Conservation (phyloP, 2,797 vertebrate genomes). For the Sarcoramphus papa region DNA sequence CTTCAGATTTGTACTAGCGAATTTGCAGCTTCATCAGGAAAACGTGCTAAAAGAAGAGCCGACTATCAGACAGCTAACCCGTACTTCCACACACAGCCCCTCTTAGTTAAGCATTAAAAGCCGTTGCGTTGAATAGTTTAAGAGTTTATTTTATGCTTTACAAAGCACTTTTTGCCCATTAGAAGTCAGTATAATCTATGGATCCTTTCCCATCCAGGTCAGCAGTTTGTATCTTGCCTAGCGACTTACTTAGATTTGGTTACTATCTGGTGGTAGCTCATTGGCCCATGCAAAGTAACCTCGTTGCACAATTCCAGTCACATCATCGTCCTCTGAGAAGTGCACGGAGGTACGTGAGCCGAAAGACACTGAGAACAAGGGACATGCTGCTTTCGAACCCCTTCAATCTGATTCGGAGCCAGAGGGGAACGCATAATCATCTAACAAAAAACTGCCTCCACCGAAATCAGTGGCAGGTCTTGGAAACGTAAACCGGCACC, state of each 20-base stretch:
- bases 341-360: background rate
- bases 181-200: slow-evolving; percentile 26
- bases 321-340: background rate
- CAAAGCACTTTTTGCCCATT: background rate
- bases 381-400: background rate
- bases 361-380: background rate
- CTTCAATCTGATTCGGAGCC: background rate
- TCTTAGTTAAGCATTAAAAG: background rate
- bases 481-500: background rate
- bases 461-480: background rate
- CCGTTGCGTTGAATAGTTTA: background rate
- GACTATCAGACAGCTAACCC: background rate
- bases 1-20: background rate
- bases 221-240: slow-evolving; percentile 47
- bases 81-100: accelerated
- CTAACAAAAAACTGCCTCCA: background rate
- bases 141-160: slow-evolving; percentile 5
- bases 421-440: background rate
- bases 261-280: background rate
- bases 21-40: background rate
- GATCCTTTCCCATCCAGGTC: slow-evolving; percentile 32
- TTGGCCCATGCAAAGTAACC: background rate
- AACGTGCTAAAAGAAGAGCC: background rate
- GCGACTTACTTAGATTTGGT: background rate
- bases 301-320: background rate